These are phyloP conservation scores for Psittacus erithacus DNA, from an alignment of 2,113 vertebrate genomes.

Conservation along the genomic window DNA sequence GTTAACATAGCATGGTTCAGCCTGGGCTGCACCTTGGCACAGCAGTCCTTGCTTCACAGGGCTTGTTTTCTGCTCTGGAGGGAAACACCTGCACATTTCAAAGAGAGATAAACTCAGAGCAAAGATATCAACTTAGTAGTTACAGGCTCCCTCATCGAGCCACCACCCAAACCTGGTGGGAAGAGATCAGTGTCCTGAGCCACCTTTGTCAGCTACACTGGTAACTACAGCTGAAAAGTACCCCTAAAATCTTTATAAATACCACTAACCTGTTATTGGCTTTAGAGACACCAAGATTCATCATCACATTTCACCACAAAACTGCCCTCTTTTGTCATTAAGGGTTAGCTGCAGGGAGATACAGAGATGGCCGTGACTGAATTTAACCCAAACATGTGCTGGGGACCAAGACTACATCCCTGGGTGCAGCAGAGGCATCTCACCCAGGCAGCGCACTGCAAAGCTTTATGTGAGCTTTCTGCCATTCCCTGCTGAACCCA, in stretches of 20 bases:
- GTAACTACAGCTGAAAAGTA: background rate
- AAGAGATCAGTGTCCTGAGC: background rate
- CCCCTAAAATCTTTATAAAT: background rate
- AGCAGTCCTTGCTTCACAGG: background rate
- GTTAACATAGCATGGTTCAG: background rate
- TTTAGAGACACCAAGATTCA: background rate
- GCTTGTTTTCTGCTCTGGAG: conserved; percentile 31
- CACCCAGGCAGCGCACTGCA: background rate
- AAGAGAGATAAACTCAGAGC: background rate
- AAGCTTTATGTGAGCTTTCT: background rate
- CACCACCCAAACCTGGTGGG: background rate
- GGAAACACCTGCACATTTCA: conserved; percentile 40
- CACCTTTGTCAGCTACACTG: background rate
- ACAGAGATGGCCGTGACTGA: fast-evolving
- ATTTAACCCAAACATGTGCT: background rate
- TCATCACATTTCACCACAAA: background rate
- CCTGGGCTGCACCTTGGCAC: background rate
- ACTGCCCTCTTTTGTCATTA: fast-evolving
- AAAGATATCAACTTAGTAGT: background rate
- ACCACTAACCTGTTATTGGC: background rate
- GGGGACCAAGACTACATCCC: background rate
- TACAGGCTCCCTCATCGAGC: background rate
- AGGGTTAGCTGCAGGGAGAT: background rate
- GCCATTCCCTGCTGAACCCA: fast-evolving
- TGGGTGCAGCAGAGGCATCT: background rate